These are phyloP conservation scores for Cathartes aura DNA, from an alignment of 2,113 vertebrate genomes.

Conservation along the genomic window DNA sequence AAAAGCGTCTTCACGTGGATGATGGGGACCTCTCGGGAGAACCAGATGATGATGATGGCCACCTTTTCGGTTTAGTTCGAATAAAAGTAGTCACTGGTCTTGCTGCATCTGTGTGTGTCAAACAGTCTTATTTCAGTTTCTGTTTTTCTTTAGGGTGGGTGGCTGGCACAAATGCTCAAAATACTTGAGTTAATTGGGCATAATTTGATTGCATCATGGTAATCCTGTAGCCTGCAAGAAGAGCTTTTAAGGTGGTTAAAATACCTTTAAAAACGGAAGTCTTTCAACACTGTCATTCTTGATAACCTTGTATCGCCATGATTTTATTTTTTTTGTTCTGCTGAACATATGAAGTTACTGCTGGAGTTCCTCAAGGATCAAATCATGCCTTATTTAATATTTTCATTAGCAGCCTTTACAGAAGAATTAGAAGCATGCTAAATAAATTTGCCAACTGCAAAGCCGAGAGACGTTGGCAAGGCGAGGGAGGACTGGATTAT, in stretches of 20 bases:
- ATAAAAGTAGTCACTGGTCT: not conserved
- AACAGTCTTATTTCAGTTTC: not conserved
- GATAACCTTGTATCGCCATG: not conserved
- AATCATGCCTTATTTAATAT: slow-evolving; percentile 24
- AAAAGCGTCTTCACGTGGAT: not conserved
- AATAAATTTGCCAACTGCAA: slow-evolving; percentile 41
- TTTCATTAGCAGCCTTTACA: slow-evolving; percentile 57
- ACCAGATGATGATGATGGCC: not conserved
- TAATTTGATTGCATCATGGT: slow-evolving; percentile 26
- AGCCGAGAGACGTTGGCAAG: not conserved
- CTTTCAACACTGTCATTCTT: not conserved
- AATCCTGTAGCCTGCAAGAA: not conserved
- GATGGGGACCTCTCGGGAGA: not conserved
- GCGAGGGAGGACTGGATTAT: not conserved
- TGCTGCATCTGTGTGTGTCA: not conserved
- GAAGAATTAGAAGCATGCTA: slow-evolving; percentile 25
- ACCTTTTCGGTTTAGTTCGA: not conserved
- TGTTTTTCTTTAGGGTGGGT: slow-evolving; percentile 7
- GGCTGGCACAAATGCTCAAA: not conserved
- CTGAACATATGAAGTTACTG: not conserved
- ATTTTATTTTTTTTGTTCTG: not conserved
- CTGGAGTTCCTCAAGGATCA: slow-evolving; percentile 39
- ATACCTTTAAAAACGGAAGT: not conserved
- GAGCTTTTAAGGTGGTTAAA: slow-evolving; percentile 7
- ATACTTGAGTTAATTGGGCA: slow-evolving; percentile 6